These are phyloP conservation scores for Pseudolycoriella hygida DNA, from an alignment of 2,888 invertebrate species.

Conservation along the genomic window DNA sequence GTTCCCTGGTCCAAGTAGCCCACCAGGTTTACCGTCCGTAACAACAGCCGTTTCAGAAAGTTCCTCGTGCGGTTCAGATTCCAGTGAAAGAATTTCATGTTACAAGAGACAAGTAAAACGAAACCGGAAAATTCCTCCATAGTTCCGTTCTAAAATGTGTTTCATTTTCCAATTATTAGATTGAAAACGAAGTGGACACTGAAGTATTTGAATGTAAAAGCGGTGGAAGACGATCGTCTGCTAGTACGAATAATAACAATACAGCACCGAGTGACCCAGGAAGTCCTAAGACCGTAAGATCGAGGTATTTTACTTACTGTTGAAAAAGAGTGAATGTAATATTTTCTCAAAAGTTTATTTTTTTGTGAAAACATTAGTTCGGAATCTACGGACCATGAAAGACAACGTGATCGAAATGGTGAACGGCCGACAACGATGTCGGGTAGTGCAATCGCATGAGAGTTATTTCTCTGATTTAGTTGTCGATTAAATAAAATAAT, in stretches of 20 bases:
- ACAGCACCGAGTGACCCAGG: constrained; percentile 23
- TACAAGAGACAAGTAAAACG: constrained; percentile 26
- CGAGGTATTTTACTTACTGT: constrained; percentile 17
- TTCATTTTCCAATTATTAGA: constrained; percentile 15
- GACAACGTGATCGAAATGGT: constrained; percentile 18
- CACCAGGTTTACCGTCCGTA: constrained; percentile 26
- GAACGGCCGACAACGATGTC: constrained; percentile 29
- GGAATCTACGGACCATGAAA: constrained; percentile 29
- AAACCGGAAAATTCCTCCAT: not conserved
- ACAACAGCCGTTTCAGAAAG: constrained; percentile 31
- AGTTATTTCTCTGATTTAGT: constrained; percentile 34
- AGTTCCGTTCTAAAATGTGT: not conserved
- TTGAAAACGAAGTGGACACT: constrained; percentile 28
- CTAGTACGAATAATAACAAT: constrained; percentile 28
- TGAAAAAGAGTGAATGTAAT: not conserved
- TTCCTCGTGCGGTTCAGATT: constrained; percentile 29
- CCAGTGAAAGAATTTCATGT: constrained; percentile 26
- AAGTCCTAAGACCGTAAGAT: constrained; percentile 28
- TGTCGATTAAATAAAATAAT: constrained; percentile 14
- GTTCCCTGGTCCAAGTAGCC: constrained; percentile 26
- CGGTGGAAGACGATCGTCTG: constrained; percentile 25
- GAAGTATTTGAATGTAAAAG: constrained; percentile 28
- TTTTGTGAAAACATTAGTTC: constrained; percentile 16
- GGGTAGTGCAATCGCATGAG: constrained; percentile 32
- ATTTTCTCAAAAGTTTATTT: not conserved